These are phyloP conservation scores for Zoanthus solanderi DNA, from an alignment of 92 coral and sea anemone species.

Conservation along the genomic window DNA sequence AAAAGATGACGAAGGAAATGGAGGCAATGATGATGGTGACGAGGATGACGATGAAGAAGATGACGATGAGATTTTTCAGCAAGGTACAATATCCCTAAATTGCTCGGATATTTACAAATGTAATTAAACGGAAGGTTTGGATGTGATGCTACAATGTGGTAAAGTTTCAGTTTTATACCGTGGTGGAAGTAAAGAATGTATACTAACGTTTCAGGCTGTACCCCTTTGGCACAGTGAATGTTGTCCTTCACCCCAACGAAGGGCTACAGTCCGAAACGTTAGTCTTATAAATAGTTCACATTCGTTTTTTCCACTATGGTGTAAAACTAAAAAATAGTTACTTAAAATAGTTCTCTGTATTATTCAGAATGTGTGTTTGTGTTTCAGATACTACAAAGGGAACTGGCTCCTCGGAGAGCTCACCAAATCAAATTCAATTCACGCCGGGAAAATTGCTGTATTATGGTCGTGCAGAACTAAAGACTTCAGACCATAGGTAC, in stretches of 20 bases:
- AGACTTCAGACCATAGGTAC: constrained; percentile 97
- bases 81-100: neutral
- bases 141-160: no score
- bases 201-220: no score
- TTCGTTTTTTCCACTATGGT: no score
- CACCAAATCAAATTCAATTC: constrained; percentile 63
- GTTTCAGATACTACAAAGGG: constrained; percentile 43
- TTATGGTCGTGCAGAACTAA: constrained; percentile 94
- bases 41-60: constrained; percentile 57
- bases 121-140: no score
- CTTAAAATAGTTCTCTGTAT: no score
- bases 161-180: no score
- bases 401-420: constrained; percentile 40
- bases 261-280: no score
- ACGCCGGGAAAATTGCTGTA: constrained; percentile 87
- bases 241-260: no score
- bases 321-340: no score
- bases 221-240: no score
- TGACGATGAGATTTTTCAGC: constrained; percentile 47
- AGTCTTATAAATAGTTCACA: no score
- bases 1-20: constrained; percentile 3
- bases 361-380: neutral
- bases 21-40: constrained; percentile 54
- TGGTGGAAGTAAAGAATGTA: no score
- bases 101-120: neutral